These are phyloP conservation scores for Nesogale talazaci DNA, from an alignment of 2,113 vertebrate species.

Conservation along the genomic window DNA sequence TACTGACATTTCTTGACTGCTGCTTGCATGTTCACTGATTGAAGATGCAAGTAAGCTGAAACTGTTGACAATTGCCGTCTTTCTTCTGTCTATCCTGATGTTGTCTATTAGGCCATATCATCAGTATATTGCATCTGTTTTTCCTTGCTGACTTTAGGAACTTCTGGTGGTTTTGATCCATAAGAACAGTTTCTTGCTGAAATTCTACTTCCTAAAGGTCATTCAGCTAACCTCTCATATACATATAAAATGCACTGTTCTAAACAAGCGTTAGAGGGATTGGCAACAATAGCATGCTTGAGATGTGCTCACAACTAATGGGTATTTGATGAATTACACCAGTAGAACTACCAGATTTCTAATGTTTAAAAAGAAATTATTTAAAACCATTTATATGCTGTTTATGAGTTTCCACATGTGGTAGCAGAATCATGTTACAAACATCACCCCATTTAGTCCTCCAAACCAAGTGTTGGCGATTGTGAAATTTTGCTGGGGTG, in stretches of 20 bases:
- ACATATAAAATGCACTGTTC: neutral
- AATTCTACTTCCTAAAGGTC: neutral
- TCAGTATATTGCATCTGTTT: neutral
- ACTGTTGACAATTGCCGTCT: no score
- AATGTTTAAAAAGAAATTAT: neutral
- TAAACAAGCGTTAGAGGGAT: neutral
- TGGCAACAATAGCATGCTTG: neutral
- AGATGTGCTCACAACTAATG: neutral
- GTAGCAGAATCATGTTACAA: neutral
- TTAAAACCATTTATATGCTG: neutral
- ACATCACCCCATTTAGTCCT: constrained; percentile 65
- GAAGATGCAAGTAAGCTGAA: no score
- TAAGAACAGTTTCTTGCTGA: neutral
- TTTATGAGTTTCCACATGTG: neutral
- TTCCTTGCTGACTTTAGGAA: neutral
- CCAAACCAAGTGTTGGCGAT: neutral
- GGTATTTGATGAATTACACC: neutral
- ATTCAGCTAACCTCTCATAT: no score
- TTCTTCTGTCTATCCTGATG: no score
- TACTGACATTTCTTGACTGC: no score
- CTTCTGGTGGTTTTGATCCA: no score
- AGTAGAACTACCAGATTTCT: neutral
- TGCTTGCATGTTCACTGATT: no score
- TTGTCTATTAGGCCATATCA: no score
- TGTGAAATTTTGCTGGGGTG: neutral